Evolutionary conservation across 2,888 invertebrate genomes (phyloP).

Genomic region (Netelia fuscicornis): DNA sequence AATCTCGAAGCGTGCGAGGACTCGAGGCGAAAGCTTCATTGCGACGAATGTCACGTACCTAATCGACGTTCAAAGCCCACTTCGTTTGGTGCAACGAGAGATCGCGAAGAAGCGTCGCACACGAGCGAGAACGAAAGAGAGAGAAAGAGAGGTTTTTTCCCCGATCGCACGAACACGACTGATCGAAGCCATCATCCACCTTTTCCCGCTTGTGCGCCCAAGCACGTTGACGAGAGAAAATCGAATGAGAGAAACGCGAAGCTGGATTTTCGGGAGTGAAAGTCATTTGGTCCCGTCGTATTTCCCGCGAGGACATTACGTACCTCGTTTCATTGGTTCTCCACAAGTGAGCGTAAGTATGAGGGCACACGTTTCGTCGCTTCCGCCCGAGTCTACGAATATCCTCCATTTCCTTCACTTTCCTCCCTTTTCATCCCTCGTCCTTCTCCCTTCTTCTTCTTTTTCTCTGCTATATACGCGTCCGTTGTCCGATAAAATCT

Average conservation of each 20-base stretch:
- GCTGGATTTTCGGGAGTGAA: constrained; percentile 45
- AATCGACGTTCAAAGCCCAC: constrained; percentile 65
- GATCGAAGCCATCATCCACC: constrained; percentile 60
- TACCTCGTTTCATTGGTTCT: constrained; percentile 49
- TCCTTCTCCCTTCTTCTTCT: neutral
- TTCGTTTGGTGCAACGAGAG: constrained; percentile 48
- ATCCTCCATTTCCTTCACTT: constrained; percentile 30
- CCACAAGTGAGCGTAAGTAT: neutral
- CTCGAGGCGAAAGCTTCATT: constrained; percentile 49
- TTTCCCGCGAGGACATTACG: constrained; percentile 67
- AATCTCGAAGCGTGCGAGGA: constrained; percentile 36
- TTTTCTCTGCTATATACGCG: neutral
- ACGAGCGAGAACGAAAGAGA: constrained; percentile 13
- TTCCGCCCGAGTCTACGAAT: constrained; percentile 28
- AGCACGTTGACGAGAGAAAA: constrained; percentile 51
- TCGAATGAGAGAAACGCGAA: constrained; percentile 46
- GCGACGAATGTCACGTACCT: constrained; percentile 64
- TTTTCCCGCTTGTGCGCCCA: constrained; percentile 36
- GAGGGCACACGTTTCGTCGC: constrained; percentile 47
- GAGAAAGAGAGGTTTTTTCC: constrained; percentile 32
- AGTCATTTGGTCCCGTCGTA: constrained; percentile 64
- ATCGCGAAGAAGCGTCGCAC: constrained; percentile 9
- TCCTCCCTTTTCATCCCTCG: constrained; percentile 2
- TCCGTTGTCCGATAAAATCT: constrained; percentile 40
- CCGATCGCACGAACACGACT: constrained; percentile 58